Evolutionary conservation across 2,113 vertebrate species (phyloP), one percentile per base, ranked within the genome.

Genomic region (Pangasianodon gigas): DNA sequence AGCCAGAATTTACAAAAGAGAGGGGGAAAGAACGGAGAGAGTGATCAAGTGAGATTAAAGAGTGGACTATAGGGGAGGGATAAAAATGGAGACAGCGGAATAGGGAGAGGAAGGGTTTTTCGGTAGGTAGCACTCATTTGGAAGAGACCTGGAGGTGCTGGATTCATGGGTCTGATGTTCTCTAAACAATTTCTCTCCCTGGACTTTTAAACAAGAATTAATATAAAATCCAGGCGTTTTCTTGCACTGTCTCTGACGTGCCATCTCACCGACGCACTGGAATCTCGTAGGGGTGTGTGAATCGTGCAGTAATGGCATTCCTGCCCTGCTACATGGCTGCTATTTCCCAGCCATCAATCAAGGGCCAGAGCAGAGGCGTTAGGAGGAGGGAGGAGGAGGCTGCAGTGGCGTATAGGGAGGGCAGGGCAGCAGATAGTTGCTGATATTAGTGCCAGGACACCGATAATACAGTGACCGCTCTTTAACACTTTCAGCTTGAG

Each of bases 161-260:
- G 90, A 91, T 93, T 93, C 29, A 56, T 92, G 90, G 91, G 92
- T 91, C 93, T 87, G 89, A 77, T 89, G 91, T 94, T 94, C 93
- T 95, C 92, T 94, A 94, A 96, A 96, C 94, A 95, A 92, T 94
- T 95, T 94, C 94, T 94, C 95, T 95, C 95, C 96, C 94, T 93
- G 90, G 89, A 93, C 95, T 96, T 95, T 95, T 94, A 95, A 94
- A 95, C 93, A 92, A 94, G 93, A 95, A 95, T 95, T 95, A 94
- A 96, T 96, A 93, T 91, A 93, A 95, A 96, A 96, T 96, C 95
- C 95, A 93, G 93, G 89, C 93, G 92, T 95, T 94, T 95, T 95
- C 93, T 87, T 91, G 88, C 92, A 90, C 92, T 44, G 91, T 90
- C 92, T 94, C 92, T 92, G 94, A 96, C 51, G 93, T 94, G 93